Base-by-base conservation (phyloP, 2,888 invertebrate genomes). In the Andrena dorsata region DNA sequence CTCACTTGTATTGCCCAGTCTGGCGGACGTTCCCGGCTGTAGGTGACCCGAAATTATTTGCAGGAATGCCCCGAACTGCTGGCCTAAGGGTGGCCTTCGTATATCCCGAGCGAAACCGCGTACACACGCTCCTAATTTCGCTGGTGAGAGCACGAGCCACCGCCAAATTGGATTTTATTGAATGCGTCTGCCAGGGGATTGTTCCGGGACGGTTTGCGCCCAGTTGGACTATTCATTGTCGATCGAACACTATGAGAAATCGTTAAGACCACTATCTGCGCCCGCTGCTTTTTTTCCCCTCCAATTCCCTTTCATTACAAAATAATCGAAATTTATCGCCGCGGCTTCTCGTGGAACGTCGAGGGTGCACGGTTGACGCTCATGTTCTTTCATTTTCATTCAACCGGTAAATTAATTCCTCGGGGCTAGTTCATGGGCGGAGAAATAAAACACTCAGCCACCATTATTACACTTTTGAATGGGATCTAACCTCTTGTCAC, bases 141-240 rank as follows among this genome's bases (percentile, higher is more conserved):
- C 70, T 74, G 73, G 81, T 28, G 82, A 80, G 83, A 74, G 64
- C 76, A 70, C 79, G 78, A 84, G 72, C 84, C 71, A 76, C 72
- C 79, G 63, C 49, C 74, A 88, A 88, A 88, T 88, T 88, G 85
- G 77, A 88, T 88, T 88, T 88, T 88, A 88, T 88, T 86, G 89
- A 88, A 88, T 78, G 88, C 82, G 85, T 83, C 87, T 75, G 80
- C 77, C 56, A 61, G 76, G 61, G 70, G 61, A 79, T 81, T 74
- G 80, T 76, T 73, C 73, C 71, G 65, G 51, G 63, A 58, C 32
- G 51, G 68, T 82, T 80, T 72, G 20, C 28, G 28, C 73, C 28
- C 26, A 35, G 35, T 49, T 35, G 20, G 70, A 41, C 77, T 30
- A 66, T 58, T 76, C 69, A 47, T 69, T 63, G 64, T 58, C 60